phyloP scores from a whole-genome alignment of 2,113 vertebrate genomes.

The Anolis sagrei region DNA sequence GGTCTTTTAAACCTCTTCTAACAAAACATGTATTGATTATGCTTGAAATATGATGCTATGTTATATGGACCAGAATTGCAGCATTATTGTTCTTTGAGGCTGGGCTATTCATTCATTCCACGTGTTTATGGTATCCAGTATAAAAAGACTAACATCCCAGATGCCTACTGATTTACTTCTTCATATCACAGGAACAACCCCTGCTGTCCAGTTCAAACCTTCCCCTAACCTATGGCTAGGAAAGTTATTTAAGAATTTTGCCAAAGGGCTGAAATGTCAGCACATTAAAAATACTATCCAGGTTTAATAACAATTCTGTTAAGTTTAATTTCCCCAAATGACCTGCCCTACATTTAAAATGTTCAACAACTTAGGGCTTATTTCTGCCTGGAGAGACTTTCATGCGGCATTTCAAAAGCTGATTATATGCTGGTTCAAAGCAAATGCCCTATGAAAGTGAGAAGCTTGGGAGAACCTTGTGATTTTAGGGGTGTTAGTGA shows the following conservation, averaged over 20 bases:
- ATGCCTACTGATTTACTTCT: not conserved
- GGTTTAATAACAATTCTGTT: conserved; percentile 25
- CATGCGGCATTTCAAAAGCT: conserved; percentile 33
- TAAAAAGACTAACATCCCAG: not conserved
- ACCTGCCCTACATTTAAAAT: conserved; percentile 32
- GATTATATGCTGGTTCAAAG: conserved; percentile 43
- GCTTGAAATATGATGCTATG: conserved; percentile 8
- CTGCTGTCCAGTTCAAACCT: not conserved
- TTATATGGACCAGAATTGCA: not conserved
- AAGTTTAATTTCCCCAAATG: conserved; percentile 25
- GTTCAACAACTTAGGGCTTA: conserved; percentile 11
- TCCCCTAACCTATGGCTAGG: not conserved
- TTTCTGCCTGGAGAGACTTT: conserved; percentile 26
- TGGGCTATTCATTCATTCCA: too few species aligned
- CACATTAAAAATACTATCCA: conserved; percentile 7
- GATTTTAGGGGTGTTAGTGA: not conserved
- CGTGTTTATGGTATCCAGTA: not conserved
- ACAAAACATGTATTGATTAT: not conserved
- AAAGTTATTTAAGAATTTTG: not conserved
- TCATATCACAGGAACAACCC: not conserved
- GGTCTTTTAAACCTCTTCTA: not conserved
- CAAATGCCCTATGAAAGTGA: not conserved
- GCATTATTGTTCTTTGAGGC: conserved; percentile 3
- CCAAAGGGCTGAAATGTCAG: not conserved
- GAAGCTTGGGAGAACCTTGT: not conserved